Evolutionary conservation across 23 tunicate species (phyloP).

Genomic region (Botrylloides violaceus): DNA sequence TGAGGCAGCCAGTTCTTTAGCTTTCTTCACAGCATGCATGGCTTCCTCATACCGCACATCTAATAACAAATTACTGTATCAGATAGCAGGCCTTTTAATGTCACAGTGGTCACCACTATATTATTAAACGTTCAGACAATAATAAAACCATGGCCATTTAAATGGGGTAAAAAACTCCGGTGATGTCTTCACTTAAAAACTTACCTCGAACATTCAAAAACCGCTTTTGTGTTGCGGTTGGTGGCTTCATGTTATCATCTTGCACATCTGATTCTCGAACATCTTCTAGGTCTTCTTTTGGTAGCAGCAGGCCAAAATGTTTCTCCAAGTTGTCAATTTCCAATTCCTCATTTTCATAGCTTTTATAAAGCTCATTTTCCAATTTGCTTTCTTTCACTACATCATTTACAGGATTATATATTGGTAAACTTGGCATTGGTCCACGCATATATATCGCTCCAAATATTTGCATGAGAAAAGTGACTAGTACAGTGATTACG

Average conservation of each 20-base stretch:
- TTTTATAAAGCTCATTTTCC: background rate
- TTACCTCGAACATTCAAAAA: too few relatives aligned
- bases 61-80: background rate
- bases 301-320: slow-evolving; percentile 18
- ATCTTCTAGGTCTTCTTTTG: slow-evolving; percentile 5
- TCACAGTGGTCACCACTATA: too few relatives aligned
- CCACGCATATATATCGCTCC: background rate
- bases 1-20: slow-evolving; percentile 30
- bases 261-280: too few relatives aligned
- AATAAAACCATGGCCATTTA: too few relatives aligned
- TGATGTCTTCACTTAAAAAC: too few relatives aligned
- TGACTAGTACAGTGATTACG: background rate
- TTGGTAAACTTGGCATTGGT: background rate
- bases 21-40: slow-evolving; percentile 55
- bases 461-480: background rate
- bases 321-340: background rate
- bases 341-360: background rate
- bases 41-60: slow-evolving; percentile 51
- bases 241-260: too few relatives aligned
- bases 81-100: background rate
- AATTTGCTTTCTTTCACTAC: background rate
- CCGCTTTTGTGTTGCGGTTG: too few relatives aligned
- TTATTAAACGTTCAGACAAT: too few relatives aligned
- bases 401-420: background rate
- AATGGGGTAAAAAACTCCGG: too few relatives aligned